These are phyloP conservation scores for Proterorhinus semilunaris DNA, from an alignment of 2,113 vertebrate genomes.

Conservation along the genomic window DNA sequence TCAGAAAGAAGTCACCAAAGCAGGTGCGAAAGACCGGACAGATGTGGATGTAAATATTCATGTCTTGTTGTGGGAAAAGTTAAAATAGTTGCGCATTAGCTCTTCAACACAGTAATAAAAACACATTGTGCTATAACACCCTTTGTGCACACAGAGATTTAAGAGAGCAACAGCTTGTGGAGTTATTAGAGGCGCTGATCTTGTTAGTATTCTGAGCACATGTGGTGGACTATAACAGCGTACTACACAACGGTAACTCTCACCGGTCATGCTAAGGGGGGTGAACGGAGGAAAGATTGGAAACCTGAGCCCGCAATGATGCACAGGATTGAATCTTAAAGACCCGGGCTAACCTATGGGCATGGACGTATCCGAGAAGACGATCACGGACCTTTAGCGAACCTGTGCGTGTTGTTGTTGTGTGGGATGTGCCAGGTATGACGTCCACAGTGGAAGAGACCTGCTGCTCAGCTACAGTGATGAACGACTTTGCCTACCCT, in stretches of 20 bases:
- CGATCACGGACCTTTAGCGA: conserved; percentile 34
- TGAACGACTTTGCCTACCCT: conserved; percentile 77
- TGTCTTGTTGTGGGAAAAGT: background rate
- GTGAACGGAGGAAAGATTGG: conserved; percentile 34
- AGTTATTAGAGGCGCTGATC: conserved; percentile 1
- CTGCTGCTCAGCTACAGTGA: conserved; percentile 74
- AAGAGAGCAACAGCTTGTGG: background rate
- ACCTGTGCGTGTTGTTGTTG: conserved; percentile 13
- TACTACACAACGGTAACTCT: conserved; percentile 15
- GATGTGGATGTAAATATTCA: background rate
- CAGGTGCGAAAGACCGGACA: too few relatives aligned
- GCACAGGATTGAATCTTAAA: conserved; percentile 36
- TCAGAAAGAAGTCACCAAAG: too few relatives aligned
- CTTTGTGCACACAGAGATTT: background rate
- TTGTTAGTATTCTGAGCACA: conserved; percentile 27
- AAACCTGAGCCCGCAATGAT: conserved; percentile 44
- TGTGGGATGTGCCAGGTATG: conserved; percentile 52
- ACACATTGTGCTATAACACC: background rate
- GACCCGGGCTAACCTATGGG: conserved; percentile 32
- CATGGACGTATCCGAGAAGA: conserved; percentile 45
- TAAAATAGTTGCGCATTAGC: background rate
- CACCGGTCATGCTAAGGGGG: conserved; percentile 21
- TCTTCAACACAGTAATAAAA: background rate
- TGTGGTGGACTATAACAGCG: conserved; percentile 19
- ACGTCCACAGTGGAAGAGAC: conserved; percentile 59